Percentiles rank a stretch among this genome's conserved stretches.
Conservation (phyloP, 2,113 vertebrate genomes). For the Delphinus delphis region DNA sequence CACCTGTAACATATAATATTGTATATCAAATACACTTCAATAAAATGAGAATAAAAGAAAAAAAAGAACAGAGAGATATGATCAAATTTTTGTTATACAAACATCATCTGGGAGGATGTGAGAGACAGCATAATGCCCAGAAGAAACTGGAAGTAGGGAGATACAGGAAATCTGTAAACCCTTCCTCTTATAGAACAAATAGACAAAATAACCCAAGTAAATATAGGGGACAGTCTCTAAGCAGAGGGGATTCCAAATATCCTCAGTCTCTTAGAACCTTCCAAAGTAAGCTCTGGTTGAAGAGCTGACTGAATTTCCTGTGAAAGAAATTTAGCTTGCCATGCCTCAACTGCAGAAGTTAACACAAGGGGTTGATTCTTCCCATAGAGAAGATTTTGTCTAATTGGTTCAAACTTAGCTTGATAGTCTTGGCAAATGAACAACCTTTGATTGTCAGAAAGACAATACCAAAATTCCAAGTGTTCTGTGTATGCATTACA, state of each 20-base stretch:
- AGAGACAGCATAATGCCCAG: background rate
- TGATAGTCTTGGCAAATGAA: background rate
- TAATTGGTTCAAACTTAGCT: background rate
- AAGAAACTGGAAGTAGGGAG: background rate
- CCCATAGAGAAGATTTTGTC: background rate
- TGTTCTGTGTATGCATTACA: background rate
- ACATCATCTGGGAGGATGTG: background rate
- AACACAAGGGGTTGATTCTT: background rate
- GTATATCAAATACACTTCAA: background rate
- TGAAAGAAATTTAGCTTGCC: background rate
- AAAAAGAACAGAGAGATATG: background rate
- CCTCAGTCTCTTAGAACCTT: background rate
- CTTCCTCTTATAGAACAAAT: background rate
- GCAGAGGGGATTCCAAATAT: background rate
- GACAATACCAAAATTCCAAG: background rate
- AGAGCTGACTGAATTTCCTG: background rate
- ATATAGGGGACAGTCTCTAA: background rate
- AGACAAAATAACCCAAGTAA: background rate
- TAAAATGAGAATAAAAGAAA: background rate
- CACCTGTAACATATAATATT: background rate
- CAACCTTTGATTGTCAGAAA: background rate
- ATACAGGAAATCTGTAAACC: background rate
- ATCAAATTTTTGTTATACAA: background rate
- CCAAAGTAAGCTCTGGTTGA: background rate
- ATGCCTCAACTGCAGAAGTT: background rate